Percentiles rank a stretch among this genome's conserved stretches.
phyloP scores from a whole-genome alignment of 2,797 vertebrate species.

The Otolemur crassicaudatus region DNA sequence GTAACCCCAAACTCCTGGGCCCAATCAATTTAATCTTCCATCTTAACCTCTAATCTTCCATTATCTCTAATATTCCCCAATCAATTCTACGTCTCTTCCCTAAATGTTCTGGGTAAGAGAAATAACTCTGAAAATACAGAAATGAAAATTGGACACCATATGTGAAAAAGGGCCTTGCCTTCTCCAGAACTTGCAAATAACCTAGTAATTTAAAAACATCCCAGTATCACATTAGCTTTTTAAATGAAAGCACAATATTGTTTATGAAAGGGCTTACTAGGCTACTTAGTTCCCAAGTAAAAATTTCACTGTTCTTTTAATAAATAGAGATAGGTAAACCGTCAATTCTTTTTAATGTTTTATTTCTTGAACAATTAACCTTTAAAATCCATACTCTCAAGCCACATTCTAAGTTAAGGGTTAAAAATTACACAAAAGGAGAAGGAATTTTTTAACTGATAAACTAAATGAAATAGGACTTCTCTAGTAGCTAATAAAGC shows the following conservation, averaged over 20 bases:
- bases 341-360: not conserved
- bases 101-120: not conserved
- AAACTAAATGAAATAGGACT: constrained; percentile 69
- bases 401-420: constrained; percentile 51
- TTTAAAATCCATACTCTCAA: constrained; percentile 36
- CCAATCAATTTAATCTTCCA: not conserved
- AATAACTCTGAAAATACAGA: not conserved
- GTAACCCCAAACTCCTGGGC: not conserved
- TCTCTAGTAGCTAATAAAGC: constrained; percentile 68
- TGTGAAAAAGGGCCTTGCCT: not conserved
- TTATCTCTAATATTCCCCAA: not conserved
- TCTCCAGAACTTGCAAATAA: not conserved
- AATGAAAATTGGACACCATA: constrained; percentile 27
- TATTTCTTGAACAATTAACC: not conserved
- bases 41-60: not conserved
- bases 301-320: constrained; percentile 7
- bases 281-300: not conserved
- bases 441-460: constrained; percentile 66
- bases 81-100: not conserved
- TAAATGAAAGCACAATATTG: constrained; percentile 32
- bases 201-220: not conserved
- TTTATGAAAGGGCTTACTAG: not conserved
- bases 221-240: constrained; percentile 3
- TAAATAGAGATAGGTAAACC: not conserved
- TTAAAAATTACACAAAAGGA: constrained; percentile 67